Conservation (phyloP, 2,113 vertebrate species). For the Misgurnus anguillicaudatus region DNA sequence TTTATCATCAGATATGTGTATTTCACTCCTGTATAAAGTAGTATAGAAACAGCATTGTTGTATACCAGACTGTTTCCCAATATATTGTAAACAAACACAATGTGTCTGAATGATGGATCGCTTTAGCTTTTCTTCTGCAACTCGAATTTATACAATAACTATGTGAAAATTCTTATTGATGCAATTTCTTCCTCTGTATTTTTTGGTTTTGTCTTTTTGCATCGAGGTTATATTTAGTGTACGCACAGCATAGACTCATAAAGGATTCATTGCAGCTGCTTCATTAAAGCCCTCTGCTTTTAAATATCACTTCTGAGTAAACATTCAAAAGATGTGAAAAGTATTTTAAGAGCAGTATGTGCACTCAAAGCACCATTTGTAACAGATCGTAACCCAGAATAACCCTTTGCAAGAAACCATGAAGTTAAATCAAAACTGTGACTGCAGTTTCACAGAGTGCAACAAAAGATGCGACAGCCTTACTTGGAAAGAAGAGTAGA, state of each 20-base stretch:
- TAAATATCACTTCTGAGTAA: slow-evolving; percentile 27
- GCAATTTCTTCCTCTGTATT: not conserved
- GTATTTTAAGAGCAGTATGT: slow-evolving; percentile 10
- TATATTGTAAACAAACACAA: not conserved
- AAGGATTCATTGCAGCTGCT: slow-evolving; percentile 25
- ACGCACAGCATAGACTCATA: not conserved
- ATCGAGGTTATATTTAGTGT: not conserved
- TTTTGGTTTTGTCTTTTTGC: not conserved
- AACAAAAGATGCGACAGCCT: no score
- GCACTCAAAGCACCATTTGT: not conserved
- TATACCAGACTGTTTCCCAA: not conserved
- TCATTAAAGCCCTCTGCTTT: not conserved
- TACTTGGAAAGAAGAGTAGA: slow-evolving; percentile 4
- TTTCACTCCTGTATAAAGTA: not conserved
- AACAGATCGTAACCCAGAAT: slow-evolving; percentile 9
- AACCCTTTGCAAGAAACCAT: slow-evolving; percentile 9
- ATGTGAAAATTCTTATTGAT: not conserved
- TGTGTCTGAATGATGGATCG: not conserved
- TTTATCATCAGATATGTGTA: not conserved
- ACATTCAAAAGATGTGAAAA: slow-evolving; percentile 13
- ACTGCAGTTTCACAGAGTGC: not conserved
- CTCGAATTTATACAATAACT: not conserved
- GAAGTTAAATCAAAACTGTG: not conserved
- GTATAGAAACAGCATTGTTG: not conserved
- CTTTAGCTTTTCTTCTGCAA: not conserved